Evolutionary conservation across 2,113 vertebrate genomes (phyloP).

Genomic region (Rissa tridactyla): DNA sequence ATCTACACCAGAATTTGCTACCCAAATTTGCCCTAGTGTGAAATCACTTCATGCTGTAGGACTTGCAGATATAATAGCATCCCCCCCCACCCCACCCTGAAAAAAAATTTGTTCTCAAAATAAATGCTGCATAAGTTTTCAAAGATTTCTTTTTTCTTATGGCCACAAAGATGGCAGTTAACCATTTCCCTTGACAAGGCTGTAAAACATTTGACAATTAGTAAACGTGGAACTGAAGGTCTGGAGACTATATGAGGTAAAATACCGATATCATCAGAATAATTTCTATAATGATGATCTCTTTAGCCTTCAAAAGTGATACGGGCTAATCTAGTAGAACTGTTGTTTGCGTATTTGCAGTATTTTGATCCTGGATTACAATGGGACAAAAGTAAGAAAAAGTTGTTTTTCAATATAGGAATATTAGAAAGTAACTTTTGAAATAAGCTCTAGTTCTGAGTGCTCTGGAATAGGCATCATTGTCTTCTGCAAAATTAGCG

Average conservation of each 20-base stretch:
- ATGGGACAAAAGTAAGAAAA: not conserved
- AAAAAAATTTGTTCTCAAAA: not conserved
- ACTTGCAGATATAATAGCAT: not conserved
- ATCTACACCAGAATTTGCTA: not conserved
- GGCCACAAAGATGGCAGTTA: not conserved
- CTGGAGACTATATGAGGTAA: not conserved
- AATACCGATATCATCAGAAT: not conserved
- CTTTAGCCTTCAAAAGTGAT: not conserved
- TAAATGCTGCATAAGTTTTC: not conserved
- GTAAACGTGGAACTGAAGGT: not conserved
- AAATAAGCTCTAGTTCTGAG: not conserved
- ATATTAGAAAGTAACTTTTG: not conserved
- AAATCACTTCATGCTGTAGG: not conserved
- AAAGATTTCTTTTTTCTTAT: not conserved
- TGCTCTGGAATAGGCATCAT: not conserved
- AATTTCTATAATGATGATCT: not conserved
- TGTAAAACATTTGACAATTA: not conserved
- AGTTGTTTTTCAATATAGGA: not conserved
- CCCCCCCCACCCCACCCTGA: too few relatives aligned
- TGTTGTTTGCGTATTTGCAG: not conserved
- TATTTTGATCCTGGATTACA: not conserved
- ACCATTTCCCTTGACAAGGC: not conserved
- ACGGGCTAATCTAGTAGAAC: not conserved
- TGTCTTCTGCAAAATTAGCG: not conserved
- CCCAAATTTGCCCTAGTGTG: not conserved